Percentiles rank a stretch among this genome's conserved stretches.
Evolutionary conservation across 2,797 vertebrate species (phyloP).

Genomic region (Paramormyrops hopkinsi): DNA sequence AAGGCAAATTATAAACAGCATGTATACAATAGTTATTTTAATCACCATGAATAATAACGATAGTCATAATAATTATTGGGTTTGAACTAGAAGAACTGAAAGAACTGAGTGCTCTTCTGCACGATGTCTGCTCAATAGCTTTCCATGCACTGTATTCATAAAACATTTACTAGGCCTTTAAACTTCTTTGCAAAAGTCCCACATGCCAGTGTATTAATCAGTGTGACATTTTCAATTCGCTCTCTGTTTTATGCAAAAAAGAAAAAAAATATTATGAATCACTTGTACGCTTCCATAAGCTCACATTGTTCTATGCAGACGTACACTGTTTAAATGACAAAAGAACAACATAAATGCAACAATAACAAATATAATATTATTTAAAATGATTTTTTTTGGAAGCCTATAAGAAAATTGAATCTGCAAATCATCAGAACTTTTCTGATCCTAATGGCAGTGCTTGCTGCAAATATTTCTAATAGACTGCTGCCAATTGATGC

Average conservation of each 20-base stretch:
- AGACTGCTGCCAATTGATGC: not conserved
- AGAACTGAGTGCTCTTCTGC: not conserved
- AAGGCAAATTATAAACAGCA: not conserved
- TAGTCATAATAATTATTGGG: not conserved
- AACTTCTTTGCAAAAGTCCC: conserved; percentile 22
- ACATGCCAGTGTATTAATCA: conserved; percentile 36
- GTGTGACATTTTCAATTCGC: conserved; percentile 28
- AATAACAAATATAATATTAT: not conserved
- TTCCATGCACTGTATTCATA: conserved; percentile 8
- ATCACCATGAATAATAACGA: not conserved
- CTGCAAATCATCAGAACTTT: not conserved
- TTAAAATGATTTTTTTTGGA: not conserved
- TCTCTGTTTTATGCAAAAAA: conserved; percentile 14
- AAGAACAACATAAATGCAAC: not conserved
- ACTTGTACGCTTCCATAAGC: conserved; percentile 37
- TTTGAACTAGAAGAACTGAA: not conserved
- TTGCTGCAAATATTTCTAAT: not conserved
- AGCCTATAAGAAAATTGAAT: not conserved
- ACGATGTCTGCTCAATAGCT: not conserved
- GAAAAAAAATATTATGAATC: conserved; percentile 20
- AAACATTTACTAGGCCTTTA: not conserved
- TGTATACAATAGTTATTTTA: not conserved
- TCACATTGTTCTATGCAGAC: not conserved
- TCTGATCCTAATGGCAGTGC: not conserved
- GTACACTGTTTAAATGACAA: not conserved